phyloP scores from a whole-genome alignment of 2,113 vertebrate species.

The Phylloscopus trochilus region DNA sequence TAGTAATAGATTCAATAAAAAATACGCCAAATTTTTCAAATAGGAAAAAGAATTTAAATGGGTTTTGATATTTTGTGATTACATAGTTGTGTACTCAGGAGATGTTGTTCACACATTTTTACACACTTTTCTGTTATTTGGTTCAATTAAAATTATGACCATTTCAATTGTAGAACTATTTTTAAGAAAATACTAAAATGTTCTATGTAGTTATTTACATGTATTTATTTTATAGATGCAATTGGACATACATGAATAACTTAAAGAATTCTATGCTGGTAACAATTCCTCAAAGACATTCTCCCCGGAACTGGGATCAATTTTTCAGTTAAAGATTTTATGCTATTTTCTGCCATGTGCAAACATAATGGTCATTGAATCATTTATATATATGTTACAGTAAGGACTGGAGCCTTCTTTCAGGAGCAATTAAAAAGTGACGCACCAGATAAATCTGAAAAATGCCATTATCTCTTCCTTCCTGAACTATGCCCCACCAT shows the following conservation, averaged over 20 bases:
- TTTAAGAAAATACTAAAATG: neutral
- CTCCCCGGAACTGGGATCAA: neutral
- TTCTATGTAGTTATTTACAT: neutral
- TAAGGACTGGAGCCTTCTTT: neutral
- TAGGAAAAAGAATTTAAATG: neutral
- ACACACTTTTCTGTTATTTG: neutral
- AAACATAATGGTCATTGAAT: neutral
- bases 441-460: neutral
- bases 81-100: neutral
- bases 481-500: neutral
- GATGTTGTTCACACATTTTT: neutral
- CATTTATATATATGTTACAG: neutral
- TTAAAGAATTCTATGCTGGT: neutral
- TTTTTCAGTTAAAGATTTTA: neutral
- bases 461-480: neutral
- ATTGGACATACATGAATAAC: neutral
- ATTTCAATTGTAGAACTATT: neutral
- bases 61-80: neutral
- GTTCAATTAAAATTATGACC: neutral
- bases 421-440: neutral
- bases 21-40: neutral
- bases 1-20: conserved; percentile 20
- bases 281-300: neutral
- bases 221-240: neutral
- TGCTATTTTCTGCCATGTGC: neutral